These are phyloP conservation scores for Campylomormyrus numenius DNA, from an alignment of 2,113 vertebrate species.

Conservation along the genomic window DNA sequence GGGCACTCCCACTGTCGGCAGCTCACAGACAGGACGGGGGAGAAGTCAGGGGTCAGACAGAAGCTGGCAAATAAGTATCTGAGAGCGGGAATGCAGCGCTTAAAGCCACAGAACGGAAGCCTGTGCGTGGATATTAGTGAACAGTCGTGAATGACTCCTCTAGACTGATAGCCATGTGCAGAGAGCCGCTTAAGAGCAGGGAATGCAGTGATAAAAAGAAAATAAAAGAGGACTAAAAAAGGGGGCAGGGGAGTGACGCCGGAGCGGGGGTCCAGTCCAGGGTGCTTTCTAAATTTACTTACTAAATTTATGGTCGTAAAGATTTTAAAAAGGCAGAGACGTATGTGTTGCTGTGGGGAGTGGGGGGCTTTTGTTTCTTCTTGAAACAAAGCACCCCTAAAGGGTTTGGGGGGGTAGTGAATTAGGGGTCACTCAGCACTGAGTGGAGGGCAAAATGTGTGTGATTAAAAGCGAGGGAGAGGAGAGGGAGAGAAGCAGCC, in stretches of 20 bases:
- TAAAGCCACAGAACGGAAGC: neutral
- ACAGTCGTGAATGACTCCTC: neutral
- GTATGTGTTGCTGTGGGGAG: conserved; percentile 36
- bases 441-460: conserved; percentile 44
- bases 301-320: conserved; percentile 4
- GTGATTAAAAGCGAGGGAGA: conserved; percentile 53
- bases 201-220: neutral
- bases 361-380: conserved; percentile 46
- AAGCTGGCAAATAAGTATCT: neutral
- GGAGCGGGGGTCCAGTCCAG: neutral
- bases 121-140: neutral
- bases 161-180: neutral
- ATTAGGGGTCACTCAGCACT: conserved; percentile 25
- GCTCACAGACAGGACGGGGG: neutral
- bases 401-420: conserved; percentile 13
- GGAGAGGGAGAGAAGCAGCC: conserved; percentile 1
- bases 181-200: neutral
- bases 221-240: neutral
- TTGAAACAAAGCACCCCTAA: conserved; percentile 40
- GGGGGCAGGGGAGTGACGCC: too few species aligned
- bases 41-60: neutral
- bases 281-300: neutral
- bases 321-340: neutral
- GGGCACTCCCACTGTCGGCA: neutral
- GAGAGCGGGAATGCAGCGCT: neutral